Base-by-base conservation (phyloP, 2,888 invertebrate species). In the Listrodromus nycthemerus region DNA sequence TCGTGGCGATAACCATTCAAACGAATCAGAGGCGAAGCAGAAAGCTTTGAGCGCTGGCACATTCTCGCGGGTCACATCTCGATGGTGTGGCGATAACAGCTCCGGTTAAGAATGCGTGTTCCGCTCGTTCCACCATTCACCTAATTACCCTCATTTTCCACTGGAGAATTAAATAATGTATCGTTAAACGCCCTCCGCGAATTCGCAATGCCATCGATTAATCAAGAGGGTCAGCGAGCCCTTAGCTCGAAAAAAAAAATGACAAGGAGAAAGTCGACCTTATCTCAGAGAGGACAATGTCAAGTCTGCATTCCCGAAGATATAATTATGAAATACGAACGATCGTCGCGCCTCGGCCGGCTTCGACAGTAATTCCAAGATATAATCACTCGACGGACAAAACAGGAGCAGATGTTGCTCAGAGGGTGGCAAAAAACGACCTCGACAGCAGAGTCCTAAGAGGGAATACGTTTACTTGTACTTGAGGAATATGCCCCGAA, bases 1-100 rank as follows among this genome's bases (percentile, higher is more conserved):
- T 79, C 82, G 70, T 75, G 74, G 79, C 82, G 78, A 74, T 82
- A 79, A 82, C 63, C 73, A 37, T 78, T 65, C 16, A 69, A 78
- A 74, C 61, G 78, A 74, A 78, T 74, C 78, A 74, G 78, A n/a
- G 19, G 63, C 63, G 41, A 16, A n/a, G 27, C 16, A n/a, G 71
- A 19, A 52, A 71, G 21, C 52, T 61, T 48, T 19, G 61, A 24
- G 61, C 30, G 27, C 7, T 61, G 69, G 67, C 50, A 27, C 58
- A 67, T 41, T 78, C 61, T 78, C 73, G 69, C 41, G n/a, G 63
- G 69, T 19, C 73, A 69, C 67, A 74, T 74, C 61, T 80, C 24
- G 33, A 27, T 65, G 48, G 21, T 70, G 52, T 41, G 67, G 63
- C 19, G 74, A 78, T 78, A 69, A 63, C 41, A 78, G 74, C 63